Evolutionary conservation across 2,113 vertebrate genomes (phyloP), one percentile per base, ranked within the genome.

Genomic region (Actenoides lindsayi): DNA sequence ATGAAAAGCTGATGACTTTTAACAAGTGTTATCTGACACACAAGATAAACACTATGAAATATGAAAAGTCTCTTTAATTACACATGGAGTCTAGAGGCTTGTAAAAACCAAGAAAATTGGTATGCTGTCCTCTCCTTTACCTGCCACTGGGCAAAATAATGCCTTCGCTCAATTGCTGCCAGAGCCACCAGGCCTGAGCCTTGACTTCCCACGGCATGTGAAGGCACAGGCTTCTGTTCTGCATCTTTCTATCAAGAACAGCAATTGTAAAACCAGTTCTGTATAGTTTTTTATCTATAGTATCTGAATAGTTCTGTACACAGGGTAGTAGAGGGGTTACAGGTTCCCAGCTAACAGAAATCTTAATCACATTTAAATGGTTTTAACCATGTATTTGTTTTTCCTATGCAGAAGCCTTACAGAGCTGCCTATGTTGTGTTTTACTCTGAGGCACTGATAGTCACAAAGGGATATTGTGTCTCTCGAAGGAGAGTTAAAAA

Each of bases 1-100:
- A 97, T 87, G 69, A 94, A 96, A 94, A 94, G 69, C 63, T 94
- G 87, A 91, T 96, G 93, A 83, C 87, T 96, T 94, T 90, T 94
- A 97, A 95, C 82, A 94, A 95, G 82, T 80, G 76, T 93, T 96
- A 93, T 89, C 91, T 95, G 89, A 93, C 80, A 93, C 82, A 84
- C 56, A 92, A 95, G 76, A 73, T 89, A 95, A 96, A 96, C 91
- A 81, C 59, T 86, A 81, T 95, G 93, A 96, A 97, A 96, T 94
- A 94, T 91, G 83, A 95, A 59, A 97, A 94, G 67, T 67, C 87
- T 83, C 48, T 95, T 89, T 94, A 96, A 94, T 96, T 92, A 90
- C 48, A 60, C 3, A 33, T 14, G 59, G 81, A 76, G 50, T 62
- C 67, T 41, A 71, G 65, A 91, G 60, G 46, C 37, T 89, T 70